phyloP scores from a whole-genome alignment of 2,113 vertebrate genomes.

The Sus scrofa region T2T-Sscrofa CM000822.6:19553501-19554000 shows the following conservation, averaged over 20 bases:
- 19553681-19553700: conserved; percentile 7
- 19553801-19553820: conserved; percentile 15
- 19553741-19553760: background rate
- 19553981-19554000: background rate
- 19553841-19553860: background rate
- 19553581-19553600: background rate
- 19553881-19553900: background rate
- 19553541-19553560: conserved; percentile 9
- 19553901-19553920: background rate
- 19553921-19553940: background rate
- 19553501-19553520: conserved; percentile 41
- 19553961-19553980: background rate
- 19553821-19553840: background rate
- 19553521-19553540: conserved; percentile 8
- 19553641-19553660: background rate
- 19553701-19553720: conserved; percentile 9
- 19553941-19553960: background rate
- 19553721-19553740: conserved; percentile 27
- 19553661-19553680: background rate
- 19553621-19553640: conserved; percentile 22
- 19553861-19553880: conserved; percentile 6
- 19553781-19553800: background rate
- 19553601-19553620: background rate
- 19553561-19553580: background rate
- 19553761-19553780: conserved; percentile 1